Conservation (phyloP, 2,888 invertebrate species). For the Blastobasis adustella region DNA sequence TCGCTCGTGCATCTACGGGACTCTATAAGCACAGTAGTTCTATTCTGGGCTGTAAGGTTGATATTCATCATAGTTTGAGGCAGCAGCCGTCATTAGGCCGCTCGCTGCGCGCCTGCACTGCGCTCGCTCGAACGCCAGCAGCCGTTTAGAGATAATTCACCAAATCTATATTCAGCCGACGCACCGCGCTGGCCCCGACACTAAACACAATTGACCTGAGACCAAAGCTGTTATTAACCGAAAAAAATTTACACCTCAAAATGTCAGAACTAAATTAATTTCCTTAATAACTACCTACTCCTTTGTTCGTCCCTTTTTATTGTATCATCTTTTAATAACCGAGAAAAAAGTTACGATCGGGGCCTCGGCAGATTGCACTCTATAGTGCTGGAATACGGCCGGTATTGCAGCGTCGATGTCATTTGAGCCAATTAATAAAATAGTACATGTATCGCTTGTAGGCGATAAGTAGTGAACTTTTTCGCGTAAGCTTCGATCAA, state of each 20-base stretch:
- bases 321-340: constrained; percentile 1
- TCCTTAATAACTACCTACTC: constrained; percentile 1
- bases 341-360: background rate
- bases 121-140: too few relatives aligned
- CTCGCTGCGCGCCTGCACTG: too few relatives aligned
- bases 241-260: background rate
- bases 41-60: too few relatives aligned
- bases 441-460: constrained; percentile 50
- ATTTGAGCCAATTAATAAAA: constrained; percentile 52
- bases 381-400: background rate
- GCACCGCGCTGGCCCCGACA: background rate
- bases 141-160: too few relatives aligned
- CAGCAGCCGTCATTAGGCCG: too few relatives aligned
- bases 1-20: too few relatives aligned
- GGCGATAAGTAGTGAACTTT: constrained; percentile 65
- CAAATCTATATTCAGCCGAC: too few relatives aligned
- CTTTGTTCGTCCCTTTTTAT: constrained; percentile 3
- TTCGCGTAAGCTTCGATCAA: constrained; percentile 68
- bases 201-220: background rate
- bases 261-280: background rate
- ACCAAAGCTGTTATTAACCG: background rate
- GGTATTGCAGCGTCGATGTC: constrained; percentile 3
- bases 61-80: too few relatives aligned
- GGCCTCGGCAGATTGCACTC: background rate
- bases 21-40: too few relatives aligned